phyloP scores from a whole-genome alignment of 2,113 vertebrate genomes.

The Phylloscopus trochilus region DNA sequence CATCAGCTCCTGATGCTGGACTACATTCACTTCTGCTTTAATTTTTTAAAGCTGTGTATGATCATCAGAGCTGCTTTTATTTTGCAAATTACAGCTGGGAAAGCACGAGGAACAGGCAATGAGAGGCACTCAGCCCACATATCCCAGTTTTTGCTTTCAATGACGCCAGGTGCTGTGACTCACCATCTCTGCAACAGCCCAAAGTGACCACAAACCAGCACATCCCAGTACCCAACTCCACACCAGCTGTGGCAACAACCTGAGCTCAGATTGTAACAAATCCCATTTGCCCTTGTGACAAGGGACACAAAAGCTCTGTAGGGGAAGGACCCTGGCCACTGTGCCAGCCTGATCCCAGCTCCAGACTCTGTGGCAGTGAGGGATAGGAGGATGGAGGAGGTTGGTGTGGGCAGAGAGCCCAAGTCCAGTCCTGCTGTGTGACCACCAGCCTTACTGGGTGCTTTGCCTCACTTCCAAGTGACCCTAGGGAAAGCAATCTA shows the following conservation, averaged over 20 bases:
- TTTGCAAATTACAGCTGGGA: not conserved
- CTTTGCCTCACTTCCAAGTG: not conserved
- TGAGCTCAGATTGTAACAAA: not conserved
- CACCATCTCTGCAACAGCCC: not conserved
- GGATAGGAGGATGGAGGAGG: not conserved
- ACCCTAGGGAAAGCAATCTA: not conserved
- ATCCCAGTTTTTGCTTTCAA: not conserved
- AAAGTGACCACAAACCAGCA: not conserved
- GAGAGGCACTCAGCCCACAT: not conserved
- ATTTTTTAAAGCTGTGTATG: not conserved
- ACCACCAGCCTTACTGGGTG: not conserved
- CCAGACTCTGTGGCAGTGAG: not conserved
- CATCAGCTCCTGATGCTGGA: not conserved
- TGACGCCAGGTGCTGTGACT: not conserved
- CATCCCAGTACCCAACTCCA: not conserved
- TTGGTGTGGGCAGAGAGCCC: not conserved
- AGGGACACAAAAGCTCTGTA: not conserved
- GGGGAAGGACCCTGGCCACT: not conserved
- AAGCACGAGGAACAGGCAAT: not conserved
- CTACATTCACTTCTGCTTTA: not conserved
- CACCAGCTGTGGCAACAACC: rapidly evolving
- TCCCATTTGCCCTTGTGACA: not conserved
- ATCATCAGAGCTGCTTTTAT: not conserved
- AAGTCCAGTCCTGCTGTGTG: rapidly evolving
- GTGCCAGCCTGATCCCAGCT: not conserved